Base-by-base conservation (phyloP, 1,140 invertebrate genomes). In the Cydia pomonella region DNA sequence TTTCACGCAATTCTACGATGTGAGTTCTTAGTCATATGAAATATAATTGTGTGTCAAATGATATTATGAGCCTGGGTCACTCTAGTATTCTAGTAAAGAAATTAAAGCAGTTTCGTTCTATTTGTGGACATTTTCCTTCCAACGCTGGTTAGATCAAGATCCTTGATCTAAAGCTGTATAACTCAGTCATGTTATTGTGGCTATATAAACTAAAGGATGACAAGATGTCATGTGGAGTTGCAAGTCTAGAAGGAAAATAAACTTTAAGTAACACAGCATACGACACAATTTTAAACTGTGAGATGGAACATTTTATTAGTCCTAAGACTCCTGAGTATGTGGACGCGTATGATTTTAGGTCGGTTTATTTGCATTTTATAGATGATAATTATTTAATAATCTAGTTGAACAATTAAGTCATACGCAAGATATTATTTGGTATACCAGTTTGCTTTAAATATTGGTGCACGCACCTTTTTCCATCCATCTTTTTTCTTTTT, bases 91-190 rank as follows among this genome's bases (percentile, higher is more conserved):
- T 59, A 59, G 53, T 59, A 59, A 18, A 59, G 53, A 59, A 59
- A 59, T 59, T 59, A 59, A 59, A 23, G 53, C 53, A 59, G 53
- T 59, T 59, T 59, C 21, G 53, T 59, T 59, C 53, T 59, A 59
- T 59, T 59, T 59, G 21, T 10, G 23, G 21, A 59, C 21, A 23
- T 59, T 59, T 23, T 59, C 18, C 53, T 23, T 21, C 21, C n/a
- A 59, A 18, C 53, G 53, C 23, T 23, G 53, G 53, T 6, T 53
- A 53, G 9, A 59, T 23, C 53, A 23, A 59, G 53, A 59, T 59
- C 53, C 53, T 59, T 59, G 53, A 59, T 59, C 53, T 59, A 59
- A 59, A 59, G 53, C 53, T 59, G 53, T 59, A 59, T 59, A 59
- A 59, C 53, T 59, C 21, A 59, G 53, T 59, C 53, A 59, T 23